A percentile compares a stretch with the other conserved stretches of the same genome.
These are phyloP conservation scores for Chelon labrosus DNA, from an alignment of 2,797 vertebrate species.

Conservation along the genomic window DNA sequence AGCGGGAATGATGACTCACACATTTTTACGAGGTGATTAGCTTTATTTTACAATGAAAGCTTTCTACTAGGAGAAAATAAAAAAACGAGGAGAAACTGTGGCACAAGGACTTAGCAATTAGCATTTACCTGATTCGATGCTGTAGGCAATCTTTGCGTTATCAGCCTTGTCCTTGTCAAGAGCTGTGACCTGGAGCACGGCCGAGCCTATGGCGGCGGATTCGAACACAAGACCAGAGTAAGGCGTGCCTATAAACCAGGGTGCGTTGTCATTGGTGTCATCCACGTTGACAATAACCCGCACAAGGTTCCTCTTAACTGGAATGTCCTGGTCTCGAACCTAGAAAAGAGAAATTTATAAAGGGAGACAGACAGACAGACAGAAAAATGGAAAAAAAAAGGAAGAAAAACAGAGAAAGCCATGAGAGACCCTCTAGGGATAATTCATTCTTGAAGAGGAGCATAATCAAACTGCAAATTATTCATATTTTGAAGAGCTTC, in stretches of 20 bases:
- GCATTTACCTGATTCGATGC: slow-evolving; percentile 93
- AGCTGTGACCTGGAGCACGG: slow-evolving; percentile 93
- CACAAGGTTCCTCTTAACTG: slow-evolving; percentile 96
- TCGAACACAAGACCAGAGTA: slow-evolving; percentile 92
- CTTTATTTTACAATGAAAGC: slow-evolving; percentile 51
- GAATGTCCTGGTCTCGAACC: slow-evolving; percentile 98
- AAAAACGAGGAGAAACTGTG: slow-evolving; percentile 8
- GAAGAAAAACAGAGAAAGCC: not conserved
- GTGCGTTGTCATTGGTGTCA: slow-evolving; percentile 95
- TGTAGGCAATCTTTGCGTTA: slow-evolving; percentile 94
- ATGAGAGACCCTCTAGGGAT: not conserved
- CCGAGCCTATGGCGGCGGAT: slow-evolving; percentile 92
- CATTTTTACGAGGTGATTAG: slow-evolving; percentile 67
- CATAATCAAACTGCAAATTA: slow-evolving; percentile 1
- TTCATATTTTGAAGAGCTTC: slow-evolving; percentile 18
- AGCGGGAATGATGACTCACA: slow-evolving; percentile 72
- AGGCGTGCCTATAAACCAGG: slow-evolving; percentile 93
- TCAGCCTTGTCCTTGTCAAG: slow-evolving; percentile 96
- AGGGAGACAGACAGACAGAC: not conserved
- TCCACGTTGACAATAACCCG: slow-evolving; percentile 92
- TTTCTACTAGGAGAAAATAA: slow-evolving; percentile 27
- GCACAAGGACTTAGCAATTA: slow-evolving; percentile 1
- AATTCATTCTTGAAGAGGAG: slow-evolving; percentile 9
- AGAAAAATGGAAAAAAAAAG: not conserved
- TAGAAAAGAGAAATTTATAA: slow-evolving; percentile 57